Evolutionary conservation across 1,140 invertebrate species (phyloP).

Genomic region (Drosophila auraria): DNA sequence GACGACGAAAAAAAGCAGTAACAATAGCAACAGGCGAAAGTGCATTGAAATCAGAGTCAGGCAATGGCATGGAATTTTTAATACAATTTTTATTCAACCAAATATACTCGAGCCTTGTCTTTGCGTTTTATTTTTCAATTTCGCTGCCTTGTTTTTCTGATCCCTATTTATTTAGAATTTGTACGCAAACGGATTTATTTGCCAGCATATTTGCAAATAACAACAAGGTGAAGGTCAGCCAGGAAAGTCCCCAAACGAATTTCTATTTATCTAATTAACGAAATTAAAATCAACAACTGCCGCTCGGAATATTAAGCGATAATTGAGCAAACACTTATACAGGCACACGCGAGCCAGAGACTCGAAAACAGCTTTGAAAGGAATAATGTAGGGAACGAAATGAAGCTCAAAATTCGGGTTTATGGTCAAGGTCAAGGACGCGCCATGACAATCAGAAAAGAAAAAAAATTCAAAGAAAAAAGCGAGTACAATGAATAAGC

Average conservation of each 20-base stretch:
- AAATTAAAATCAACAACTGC: constrained; percentile 70
- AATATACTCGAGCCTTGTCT: constrained; percentile 54
- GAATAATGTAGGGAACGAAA: constrained; percentile 39
- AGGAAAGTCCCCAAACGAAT: constrained; percentile 34
- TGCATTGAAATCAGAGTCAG: constrained; percentile 71
- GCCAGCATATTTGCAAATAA: constrained; percentile 35
- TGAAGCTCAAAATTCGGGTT: constrained; percentile 54
- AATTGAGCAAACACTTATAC: constrained; percentile 57
- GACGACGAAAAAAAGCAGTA: neutral
- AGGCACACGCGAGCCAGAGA: constrained; percentile 13
- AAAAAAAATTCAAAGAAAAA: neutral
- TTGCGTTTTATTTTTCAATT: constrained; percentile 15
- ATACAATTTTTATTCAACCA: constrained; percentile 28
- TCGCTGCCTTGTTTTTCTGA: constrained; percentile 24
- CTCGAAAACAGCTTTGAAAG: constrained; percentile 58
- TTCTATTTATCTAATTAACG: constrained; percentile 76
- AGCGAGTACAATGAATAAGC: constrained; percentile 33
- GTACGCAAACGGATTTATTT: constrained; percentile 59
- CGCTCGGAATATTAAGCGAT: constrained; percentile 66
- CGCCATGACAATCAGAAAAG: constrained; percentile 44
- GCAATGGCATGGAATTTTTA: constrained; percentile 58
- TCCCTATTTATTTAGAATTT: constrained; percentile 65
- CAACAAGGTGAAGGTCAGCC: constrained; percentile 27
- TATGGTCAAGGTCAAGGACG: constrained; percentile 78
- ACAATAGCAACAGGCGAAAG: constrained; percentile 32